These are phyloP conservation scores for Odontocolon sp. DNA, from an alignment of 2,888 invertebrate species.

Conservation along the genomic window DNA sequence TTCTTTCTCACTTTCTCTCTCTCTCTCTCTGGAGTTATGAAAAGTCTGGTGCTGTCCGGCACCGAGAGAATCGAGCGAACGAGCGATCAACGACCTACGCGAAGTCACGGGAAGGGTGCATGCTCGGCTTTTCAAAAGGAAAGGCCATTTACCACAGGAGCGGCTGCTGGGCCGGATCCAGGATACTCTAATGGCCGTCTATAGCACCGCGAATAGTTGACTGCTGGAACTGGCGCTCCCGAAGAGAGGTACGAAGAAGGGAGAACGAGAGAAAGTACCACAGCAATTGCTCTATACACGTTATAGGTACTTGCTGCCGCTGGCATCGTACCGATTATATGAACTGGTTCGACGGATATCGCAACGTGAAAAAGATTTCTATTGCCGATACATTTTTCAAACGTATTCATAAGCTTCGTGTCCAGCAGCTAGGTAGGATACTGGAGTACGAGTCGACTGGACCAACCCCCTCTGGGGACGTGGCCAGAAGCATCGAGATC, in stretches of 20 bases:
- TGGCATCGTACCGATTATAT: conserved; percentile 66
- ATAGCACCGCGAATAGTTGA: conserved; percentile 70
- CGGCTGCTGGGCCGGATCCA: conserved; percentile 71
- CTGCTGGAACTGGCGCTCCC: conserved; percentile 23
- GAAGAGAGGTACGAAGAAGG: conserved; percentile 13
- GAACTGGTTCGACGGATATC: conserved; percentile 68
- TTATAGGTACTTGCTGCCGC: conserved; percentile 54
- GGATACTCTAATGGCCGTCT: conserved; percentile 74
- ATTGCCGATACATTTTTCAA: conserved; percentile 73
- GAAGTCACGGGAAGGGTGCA: too few species aligned
- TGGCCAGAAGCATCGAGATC: background rate
- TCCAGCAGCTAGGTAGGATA: too few species aligned
- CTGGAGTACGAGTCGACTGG: too few species aligned
- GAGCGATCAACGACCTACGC: too few species aligned
- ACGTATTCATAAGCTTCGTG: conserved; percentile 64
- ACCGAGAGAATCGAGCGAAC: too few species aligned
- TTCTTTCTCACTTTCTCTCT: too few species aligned
- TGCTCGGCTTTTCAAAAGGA: conserved; percentile 69
- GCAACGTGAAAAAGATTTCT: conserved; percentile 73
- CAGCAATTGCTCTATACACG: conserved; percentile 56
- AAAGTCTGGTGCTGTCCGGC: too few species aligned
- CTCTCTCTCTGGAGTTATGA: too few species aligned
- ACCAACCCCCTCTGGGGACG: background rate
- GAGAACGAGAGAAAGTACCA: conserved; percentile 46
- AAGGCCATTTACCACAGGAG: conserved; percentile 74